Conservation (phyloP, 2,797 vertebrate species). For the Kryptopterus vitreolus region DNA sequence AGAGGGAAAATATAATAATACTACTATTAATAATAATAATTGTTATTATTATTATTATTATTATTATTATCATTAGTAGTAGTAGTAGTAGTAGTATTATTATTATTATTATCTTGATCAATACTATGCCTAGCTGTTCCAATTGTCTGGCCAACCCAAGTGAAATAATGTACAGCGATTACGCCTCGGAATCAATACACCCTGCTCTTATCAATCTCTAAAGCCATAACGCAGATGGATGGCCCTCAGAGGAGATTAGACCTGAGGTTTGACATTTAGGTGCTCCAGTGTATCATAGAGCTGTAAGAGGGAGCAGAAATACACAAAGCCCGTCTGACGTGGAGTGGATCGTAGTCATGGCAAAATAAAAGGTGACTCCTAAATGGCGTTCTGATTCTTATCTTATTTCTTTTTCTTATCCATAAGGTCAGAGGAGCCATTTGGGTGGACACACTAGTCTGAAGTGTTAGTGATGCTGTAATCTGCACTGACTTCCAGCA, state of each 20-base stretch:
- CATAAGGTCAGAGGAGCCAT: constrained; percentile 7
- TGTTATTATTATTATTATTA: neutral
- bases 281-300: neutral
- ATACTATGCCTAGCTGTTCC: neutral
- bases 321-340: neutral
- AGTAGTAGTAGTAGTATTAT: no score
- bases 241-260: constrained; percentile 3
- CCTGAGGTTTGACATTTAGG: constrained; percentile 19
- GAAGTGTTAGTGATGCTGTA: constrained; percentile 16
- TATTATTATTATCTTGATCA: neutral
- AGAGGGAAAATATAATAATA: neutral
- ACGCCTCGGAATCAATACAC: constrained; percentile 23
- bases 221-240: constrained; percentile 7
- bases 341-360: neutral
- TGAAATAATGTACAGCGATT: constrained; percentile 30
- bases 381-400: constrained; percentile 14
- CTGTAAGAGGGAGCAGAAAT: neutral
- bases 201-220: constrained; percentile 24
- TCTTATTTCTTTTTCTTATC: neutral
- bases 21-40: no score
- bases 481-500: neutral
- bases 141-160: constrained; percentile 4
- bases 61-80: neutral
- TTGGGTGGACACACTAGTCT: constrained; percentile 12
- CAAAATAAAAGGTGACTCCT: constrained; percentile 4